These are phyloP conservation scores for Perccottus glenii DNA, from an alignment of 2,113 vertebrate species.

Conservation along the genomic window DNA sequence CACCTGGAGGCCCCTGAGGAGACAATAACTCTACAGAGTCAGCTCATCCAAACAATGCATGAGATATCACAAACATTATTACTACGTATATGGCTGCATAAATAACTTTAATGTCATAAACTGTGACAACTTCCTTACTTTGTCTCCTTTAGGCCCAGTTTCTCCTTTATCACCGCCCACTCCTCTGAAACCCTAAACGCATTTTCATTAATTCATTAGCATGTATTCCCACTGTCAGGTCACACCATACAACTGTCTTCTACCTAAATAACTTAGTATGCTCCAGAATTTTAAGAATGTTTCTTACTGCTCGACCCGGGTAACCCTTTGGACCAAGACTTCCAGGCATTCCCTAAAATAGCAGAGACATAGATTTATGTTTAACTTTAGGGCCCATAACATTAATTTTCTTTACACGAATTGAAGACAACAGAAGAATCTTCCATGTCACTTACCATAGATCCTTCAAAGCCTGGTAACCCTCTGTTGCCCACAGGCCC, in stretches of 20 bases:
- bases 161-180: conserved; percentile 76
- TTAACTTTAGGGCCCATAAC: too few species aligned
- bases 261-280: too few species aligned
- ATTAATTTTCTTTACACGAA: not conserved
- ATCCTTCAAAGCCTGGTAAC: conserved; percentile 76
- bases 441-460: conserved; percentile 69
- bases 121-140: conserved; percentile 62
- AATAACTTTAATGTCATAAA: not conserved
- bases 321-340: conserved; percentile 73
- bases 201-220: not conserved
- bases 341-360: conserved; percentile 77
- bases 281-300: not conserved
- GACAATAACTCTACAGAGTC: not conserved
- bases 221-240: not conserved
- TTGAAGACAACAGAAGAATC: not conserved
- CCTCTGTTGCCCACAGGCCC: conserved; percentile 77
- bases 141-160: conserved; percentile 77
- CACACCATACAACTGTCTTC: too few species aligned
- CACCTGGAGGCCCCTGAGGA: conserved; percentile 76
- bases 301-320: conserved; percentile 77
- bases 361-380: not conserved
- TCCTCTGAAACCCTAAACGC: conserved; percentile 74
- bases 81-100: not conserved
- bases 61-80: not conserved
- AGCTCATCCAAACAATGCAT: not conserved